Evolutionary conservation across 2,888 invertebrate species (phyloP).

Genomic region (Strigamia crassipes): DNA sequence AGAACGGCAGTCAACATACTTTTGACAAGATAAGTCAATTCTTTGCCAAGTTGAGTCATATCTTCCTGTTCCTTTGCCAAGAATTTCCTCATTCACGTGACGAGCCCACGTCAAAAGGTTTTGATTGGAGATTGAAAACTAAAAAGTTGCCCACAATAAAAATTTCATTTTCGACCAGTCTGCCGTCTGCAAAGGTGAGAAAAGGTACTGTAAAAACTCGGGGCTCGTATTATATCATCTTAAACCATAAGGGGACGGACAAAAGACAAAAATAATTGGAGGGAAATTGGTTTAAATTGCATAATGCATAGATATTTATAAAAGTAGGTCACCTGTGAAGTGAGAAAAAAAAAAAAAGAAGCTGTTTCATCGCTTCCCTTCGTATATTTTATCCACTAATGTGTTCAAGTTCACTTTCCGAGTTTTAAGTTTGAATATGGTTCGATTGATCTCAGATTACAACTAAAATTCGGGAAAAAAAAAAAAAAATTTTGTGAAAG

Average conservation of each 20-base stretch:
- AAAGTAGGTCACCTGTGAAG: slow-evolving; percentile 37
- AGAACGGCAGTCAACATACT: slow-evolving; percentile 2
- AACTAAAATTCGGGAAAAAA: too few relatives aligned
- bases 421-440: too few relatives aligned
- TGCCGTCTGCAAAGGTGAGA: neutral
- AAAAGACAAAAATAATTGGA: neutral
- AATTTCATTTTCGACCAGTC: neutral
- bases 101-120: slow-evolving; percentile 24
- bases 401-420: neutral
- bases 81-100: slow-evolving; percentile 24
- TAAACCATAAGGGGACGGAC: too few relatives aligned
- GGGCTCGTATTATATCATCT: too few relatives aligned
- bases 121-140: slow-evolving; percentile 22
- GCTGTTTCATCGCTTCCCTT: slow-evolving; percentile 1
- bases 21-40: slow-evolving; percentile 19
- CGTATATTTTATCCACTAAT: neutral
- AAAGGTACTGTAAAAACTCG: neutral
- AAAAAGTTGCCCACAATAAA: slow-evolving; percentile 1
- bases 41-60: slow-evolving; percentile 27
- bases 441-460: too few relatives aligned
- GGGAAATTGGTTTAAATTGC: slow-evolving; percentile 12
- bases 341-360: neutral
- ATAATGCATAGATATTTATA: slow-evolving; percentile 25
- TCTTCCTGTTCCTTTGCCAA: neutral
- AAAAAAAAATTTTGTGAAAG: too few relatives aligned